Base-by-base conservation (phyloP, 2,797 vertebrate genomes). In the Pseudochirops cupreus region DNA sequence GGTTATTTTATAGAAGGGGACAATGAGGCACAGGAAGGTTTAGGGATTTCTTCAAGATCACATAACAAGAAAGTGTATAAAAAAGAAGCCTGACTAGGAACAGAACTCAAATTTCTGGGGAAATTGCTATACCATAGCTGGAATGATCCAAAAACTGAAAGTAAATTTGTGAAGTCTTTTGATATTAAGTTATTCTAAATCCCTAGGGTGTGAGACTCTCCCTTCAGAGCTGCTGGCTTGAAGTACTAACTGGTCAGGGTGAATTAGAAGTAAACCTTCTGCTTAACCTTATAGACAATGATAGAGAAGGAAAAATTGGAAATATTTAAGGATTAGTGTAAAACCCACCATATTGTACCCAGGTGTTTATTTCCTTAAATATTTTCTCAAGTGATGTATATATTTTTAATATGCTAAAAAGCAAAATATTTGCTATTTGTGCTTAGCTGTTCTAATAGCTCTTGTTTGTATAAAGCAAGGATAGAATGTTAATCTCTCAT, bases 301-400 rank as follows among this genome's bases (percentile, higher is more conserved):
- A 82, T 16, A 90, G 67, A 89, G 91, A 92, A 62, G 56, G 56
- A 91, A 39, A 10, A 62, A 96, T 94, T 91, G 59, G 94, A 95
- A 93, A 24, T 0, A 0, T 50, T 59, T 92, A 46, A 92, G 54
- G 14, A 28, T 50, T 94, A 97, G 62, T 90, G 82, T 57, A 94
- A 89, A 33, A 96, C 96, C 53, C 21, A 6, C 55, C 0, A 16
- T 82, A 16, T 67, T 67, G 59, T 67, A 67, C 59, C 59, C 59
- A n/a, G 31, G 12, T 33, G 31, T 67, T 62, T 67, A 67, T 67
- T 67, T 67, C 31, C 33, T 67, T 67, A 67, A 67, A 67, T 67
- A 67, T 67, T 67, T 67, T 67, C 31, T 67, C 59, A 67, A 62
- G 10, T 33, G 31, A 67, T 59, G 58, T 54, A 54, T 59, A 10